A percentile compares a stretch with the other conserved stretches of the same genome.
phyloP scores from a whole-genome alignment of 2,888 invertebrate species.

The Drosophila siamana region DNA sequence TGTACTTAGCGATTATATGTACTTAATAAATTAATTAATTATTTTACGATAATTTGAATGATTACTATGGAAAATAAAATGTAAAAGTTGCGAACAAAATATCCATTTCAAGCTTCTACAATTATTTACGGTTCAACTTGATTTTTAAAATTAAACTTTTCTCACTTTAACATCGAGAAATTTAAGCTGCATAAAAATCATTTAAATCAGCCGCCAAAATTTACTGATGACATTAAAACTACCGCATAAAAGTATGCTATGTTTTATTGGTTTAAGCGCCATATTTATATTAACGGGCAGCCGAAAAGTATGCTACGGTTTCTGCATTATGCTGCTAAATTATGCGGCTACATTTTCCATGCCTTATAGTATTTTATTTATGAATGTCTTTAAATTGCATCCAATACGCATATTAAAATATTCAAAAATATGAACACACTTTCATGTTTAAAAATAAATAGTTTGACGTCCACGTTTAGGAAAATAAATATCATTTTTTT shows the following conservation, averaged over 20 bases:
- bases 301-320: neutral
- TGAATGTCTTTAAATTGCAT: no score
- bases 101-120: neutral
- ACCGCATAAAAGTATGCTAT: slow-evolving; percentile 9
- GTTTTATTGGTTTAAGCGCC: neutral
- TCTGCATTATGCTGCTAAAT: neutral
- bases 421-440: no score
- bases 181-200: no score
- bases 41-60: slow-evolving; percentile 16
- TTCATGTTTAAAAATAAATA: no score
- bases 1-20: slow-evolving; percentile 72
- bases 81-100: slow-evolving; percentile 22
- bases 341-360: neutral
- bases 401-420: no score
- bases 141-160: no score
- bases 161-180: no score
- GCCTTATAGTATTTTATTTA: no score
- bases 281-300: neutral
- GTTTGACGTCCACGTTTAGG: no score
- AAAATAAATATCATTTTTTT: no score
- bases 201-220: neutral
- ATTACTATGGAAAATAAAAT: slow-evolving; percentile 23
- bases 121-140: no score
- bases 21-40: slow-evolving; percentile 57
- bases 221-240: neutral